phyloP scores from a whole-genome alignment of 2,113 vertebrate genomes.

The Equus przewalskii region DNA sequence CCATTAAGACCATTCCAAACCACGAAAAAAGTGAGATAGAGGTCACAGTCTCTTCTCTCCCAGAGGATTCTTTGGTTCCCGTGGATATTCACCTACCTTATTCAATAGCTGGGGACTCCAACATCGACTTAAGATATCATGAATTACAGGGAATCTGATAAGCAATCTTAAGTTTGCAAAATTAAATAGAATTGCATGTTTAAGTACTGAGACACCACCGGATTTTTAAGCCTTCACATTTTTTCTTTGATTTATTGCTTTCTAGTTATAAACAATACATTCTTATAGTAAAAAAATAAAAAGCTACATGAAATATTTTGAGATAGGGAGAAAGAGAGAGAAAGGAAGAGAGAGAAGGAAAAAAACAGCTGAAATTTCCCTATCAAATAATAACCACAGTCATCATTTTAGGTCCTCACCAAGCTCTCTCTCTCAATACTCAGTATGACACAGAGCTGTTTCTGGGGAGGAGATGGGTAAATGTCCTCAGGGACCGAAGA shows the following conservation, averaged over 20 bases:
- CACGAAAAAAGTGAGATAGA: background rate
- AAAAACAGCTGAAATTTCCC: background rate
- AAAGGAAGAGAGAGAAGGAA: background rate
- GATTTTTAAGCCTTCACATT: background rate
- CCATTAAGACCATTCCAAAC: background rate
- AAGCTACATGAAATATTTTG: background rate
- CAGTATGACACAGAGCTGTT: background rate
- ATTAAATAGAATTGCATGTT: background rate
- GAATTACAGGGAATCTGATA: conserved; percentile 15
- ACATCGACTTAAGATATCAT: background rate
- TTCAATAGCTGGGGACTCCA: background rate
- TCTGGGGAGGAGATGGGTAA: background rate
- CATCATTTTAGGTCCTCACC: background rate
- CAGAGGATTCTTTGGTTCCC: background rate
- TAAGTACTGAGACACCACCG: background rate
- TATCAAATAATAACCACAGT: background rate
- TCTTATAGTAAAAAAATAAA: background rate
- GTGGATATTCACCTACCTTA: background rate
- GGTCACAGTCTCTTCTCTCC: background rate
- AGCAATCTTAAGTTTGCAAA: background rate
- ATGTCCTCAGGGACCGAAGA: background rate
- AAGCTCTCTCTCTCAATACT: background rate
- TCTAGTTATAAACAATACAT: background rate
- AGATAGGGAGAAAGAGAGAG: background rate
- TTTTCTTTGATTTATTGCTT: conserved; percentile 7